Percentiles rank a stretch among this genome's conserved stretches.
These are phyloP conservation scores for Gnatocerus cornutus DNA, from an alignment of 2,888 invertebrate species.

Conservation along the genomic window DNA sequence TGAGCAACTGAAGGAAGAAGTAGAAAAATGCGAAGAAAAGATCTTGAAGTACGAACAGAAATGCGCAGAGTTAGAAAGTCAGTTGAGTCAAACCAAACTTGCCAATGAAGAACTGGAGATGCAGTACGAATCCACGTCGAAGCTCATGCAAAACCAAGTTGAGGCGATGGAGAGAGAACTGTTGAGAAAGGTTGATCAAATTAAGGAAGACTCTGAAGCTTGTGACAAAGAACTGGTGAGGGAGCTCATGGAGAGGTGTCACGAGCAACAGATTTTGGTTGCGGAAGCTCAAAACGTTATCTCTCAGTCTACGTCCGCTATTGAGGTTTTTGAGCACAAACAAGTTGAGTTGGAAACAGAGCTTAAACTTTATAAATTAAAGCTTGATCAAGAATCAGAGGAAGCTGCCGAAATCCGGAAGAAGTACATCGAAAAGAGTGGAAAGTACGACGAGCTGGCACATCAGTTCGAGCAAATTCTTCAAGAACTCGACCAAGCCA, in stretches of 20 bases:
- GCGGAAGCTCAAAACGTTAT: constrained; percentile 10
- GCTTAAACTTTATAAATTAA: constrained; percentile 40
- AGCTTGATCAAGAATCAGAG: constrained; percentile 60
- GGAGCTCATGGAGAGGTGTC: constrained; percentile 57
- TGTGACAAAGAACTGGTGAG: constrained; percentile 54
- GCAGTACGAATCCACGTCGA: constrained; percentile 63
- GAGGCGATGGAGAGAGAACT: constrained; percentile 59
- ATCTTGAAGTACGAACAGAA: constrained; percentile 65
- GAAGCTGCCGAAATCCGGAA: constrained; percentile 61
- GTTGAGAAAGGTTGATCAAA: constrained; percentile 58
- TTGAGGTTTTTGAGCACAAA: constrained; percentile 51
- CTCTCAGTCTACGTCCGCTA: constrained; percentile 49
- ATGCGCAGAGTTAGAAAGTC: constrained; percentile 60
- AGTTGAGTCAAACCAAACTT: constrained; percentile 59
- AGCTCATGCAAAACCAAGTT: constrained; percentile 61
- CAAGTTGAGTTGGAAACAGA: constrained; percentile 23
- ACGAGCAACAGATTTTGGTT: constrained; percentile 49
- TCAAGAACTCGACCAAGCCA: constrained; percentile 52
- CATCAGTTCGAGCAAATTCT: constrained; percentile 62
- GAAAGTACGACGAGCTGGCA: constrained; percentile 64
- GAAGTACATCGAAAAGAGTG: constrained; percentile 66
- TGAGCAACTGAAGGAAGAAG: constrained; percentile 72
- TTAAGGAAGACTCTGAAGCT: constrained; percentile 28
- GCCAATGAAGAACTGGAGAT: constrained; percentile 65
- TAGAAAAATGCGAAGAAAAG: constrained; percentile 63